Conservation (phyloP, 1,140 invertebrate genomes). For the Belonocnema kinseyi region DNA sequence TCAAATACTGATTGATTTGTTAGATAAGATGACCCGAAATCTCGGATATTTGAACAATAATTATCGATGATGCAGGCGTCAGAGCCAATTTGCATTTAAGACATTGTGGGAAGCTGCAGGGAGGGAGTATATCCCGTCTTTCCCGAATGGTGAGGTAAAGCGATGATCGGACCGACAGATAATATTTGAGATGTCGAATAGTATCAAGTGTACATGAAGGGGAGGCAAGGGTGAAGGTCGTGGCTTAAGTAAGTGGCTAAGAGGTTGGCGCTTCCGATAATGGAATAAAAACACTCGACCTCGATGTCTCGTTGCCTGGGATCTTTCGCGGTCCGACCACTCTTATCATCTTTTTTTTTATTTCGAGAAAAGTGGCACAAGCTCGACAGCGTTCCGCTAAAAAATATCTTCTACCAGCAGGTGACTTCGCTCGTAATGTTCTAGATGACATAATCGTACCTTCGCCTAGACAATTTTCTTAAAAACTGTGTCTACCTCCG, state of each 20-base stretch:
- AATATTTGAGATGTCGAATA: conserved; percentile 67
- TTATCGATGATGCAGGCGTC: neutral
- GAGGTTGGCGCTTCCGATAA: conserved; percentile 60
- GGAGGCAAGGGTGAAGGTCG: conserved; percentile 45
- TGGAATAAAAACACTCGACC: conserved; percentile 70
- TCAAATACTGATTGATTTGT: no score
- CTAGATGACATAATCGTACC: neutral
- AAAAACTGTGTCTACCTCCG: neutral
- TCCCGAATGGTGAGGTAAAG: neutral
- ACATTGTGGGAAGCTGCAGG: conserved; percentile 8
- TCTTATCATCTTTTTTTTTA: conserved; percentile 19
- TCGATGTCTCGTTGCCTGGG: conserved; percentile 44
- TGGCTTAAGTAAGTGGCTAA: conserved; percentile 67
- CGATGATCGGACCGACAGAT: conserved; percentile 46
- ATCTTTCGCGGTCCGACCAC: conserved; percentile 25
- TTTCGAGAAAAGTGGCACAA: conserved; percentile 22
- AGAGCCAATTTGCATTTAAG: conserved; percentile 8
- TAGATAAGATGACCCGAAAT: neutral
- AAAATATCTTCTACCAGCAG: conserved; percentile 18
- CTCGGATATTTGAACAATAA: conserved; percentile 20
- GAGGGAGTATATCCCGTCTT: conserved; percentile 18
- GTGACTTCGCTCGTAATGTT: conserved; percentile 23
- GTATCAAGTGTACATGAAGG: conserved; percentile 40
- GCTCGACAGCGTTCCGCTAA: neutral
- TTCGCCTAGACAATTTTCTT: conserved; percentile 9